These are phyloP conservation scores for Polyommatus iphigenia DNA, from an alignment of 2,888 invertebrate genomes.

Conservation along the genomic window DNA sequence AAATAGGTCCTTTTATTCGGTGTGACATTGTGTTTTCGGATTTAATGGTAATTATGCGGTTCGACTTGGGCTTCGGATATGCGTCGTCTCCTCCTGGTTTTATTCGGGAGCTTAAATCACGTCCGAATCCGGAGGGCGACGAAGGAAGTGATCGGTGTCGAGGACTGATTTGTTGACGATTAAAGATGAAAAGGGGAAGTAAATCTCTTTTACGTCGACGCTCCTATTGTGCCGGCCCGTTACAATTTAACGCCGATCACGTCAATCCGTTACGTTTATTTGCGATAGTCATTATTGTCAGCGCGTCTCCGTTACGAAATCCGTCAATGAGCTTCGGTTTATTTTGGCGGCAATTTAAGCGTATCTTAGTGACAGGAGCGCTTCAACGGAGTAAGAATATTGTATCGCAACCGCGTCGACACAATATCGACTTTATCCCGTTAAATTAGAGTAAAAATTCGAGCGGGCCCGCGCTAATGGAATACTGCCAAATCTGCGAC, in stretches of 20 bases:
- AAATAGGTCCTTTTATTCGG: constrained; percentile 18
- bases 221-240: background rate
- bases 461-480: constrained; percentile 49
- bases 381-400: constrained; percentile 56
- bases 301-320: constrained; percentile 60
- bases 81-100: background rate
- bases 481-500: constrained; percentile 72
- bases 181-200: constrained; percentile 1
- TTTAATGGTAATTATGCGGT: constrained; percentile 9
- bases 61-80: background rate
- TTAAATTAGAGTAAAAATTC: constrained; percentile 44
- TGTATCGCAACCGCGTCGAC: constrained; percentile 32
- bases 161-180: constrained; percentile 19
- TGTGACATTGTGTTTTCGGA: constrained; percentile 29
- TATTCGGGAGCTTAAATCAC: background rate
- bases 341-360: constrained; percentile 73
- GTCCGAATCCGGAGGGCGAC: background rate
- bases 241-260: constrained; percentile 33
- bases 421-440: constrained; percentile 44
- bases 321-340: constrained; percentile 64
- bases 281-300: constrained; percentile 51
- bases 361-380: constrained; percentile 59
- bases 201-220: constrained; percentile 7
- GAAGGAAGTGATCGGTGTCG: constrained; percentile 6
- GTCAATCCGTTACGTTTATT: constrained; percentile 44